These are phyloP conservation scores for Ophraella communa DNA, from an alignment of 2,888 invertebrate genomes.

Conservation along the genomic window DNA sequence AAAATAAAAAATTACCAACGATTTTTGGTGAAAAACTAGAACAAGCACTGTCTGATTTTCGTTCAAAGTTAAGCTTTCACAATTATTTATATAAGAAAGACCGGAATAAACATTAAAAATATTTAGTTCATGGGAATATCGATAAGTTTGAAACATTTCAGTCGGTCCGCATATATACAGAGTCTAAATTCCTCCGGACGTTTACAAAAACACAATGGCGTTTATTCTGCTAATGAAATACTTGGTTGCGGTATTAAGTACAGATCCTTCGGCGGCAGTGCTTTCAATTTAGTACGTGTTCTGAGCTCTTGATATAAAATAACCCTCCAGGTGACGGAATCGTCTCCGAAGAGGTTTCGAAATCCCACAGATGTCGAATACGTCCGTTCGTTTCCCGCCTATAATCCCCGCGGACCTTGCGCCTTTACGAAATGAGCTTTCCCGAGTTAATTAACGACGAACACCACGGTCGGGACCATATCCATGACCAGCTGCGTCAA, in stretches of 20 bases:
- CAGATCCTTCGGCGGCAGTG: slow-evolving; percentile 21
- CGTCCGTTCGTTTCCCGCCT: slow-evolving; percentile 19
- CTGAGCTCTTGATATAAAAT: slow-evolving; percentile 31
- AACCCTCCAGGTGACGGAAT: slow-evolving; percentile 34
- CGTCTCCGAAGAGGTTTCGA: slow-evolving; percentile 35
- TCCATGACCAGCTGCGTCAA: slow-evolving; percentile 19
- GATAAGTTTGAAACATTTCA: too few relatives aligned
- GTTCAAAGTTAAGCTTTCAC: too few relatives aligned
- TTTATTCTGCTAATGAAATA: slow-evolving; percentile 29
- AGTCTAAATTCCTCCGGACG: too few relatives aligned
- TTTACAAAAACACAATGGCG: slow-evolving; percentile 4
- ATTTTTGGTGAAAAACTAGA: too few relatives aligned
- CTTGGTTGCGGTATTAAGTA: slow-evolving; percentile 18
- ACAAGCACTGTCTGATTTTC: too few relatives aligned
- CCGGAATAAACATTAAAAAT: too few relatives aligned
- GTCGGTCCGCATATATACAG: too few relatives aligned
- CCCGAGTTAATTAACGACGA: slow-evolving; percentile 33
- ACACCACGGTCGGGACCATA: slow-evolving; percentile 20
- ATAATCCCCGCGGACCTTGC: slow-evolving; percentile 24
- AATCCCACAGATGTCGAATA: slow-evolving; percentile 35
- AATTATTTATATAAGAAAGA: too few relatives aligned
- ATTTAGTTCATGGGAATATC: too few relatives aligned
- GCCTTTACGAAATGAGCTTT: slow-evolving; percentile 30
- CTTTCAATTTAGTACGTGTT: slow-evolving; percentile 35
- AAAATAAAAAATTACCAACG: too few relatives aligned